Percentiles rank a stretch among this genome's conserved stretches.
phyloP scores from a whole-genome alignment of 92 coral and sea anemone genomes.

The Paramuricea clavata region DNA sequence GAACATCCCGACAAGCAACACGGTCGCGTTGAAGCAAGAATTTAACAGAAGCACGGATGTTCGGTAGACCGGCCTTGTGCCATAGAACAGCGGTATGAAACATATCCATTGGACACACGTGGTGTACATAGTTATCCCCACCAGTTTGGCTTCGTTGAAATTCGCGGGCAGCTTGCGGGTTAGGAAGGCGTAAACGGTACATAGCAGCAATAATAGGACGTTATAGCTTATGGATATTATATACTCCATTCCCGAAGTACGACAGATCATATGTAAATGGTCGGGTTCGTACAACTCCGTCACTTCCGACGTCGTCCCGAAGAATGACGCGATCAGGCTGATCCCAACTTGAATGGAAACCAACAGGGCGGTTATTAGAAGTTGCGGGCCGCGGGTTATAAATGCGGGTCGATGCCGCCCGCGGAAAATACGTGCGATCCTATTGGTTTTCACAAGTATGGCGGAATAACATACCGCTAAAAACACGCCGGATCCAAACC shows the following conservation, averaged over 20 bases:
- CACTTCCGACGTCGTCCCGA: slow-evolving; percentile 81
- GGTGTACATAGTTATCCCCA: slow-evolving; percentile 97
- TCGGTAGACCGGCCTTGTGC: slow-evolving; percentile 81
- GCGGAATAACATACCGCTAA: slow-evolving; percentile 90
- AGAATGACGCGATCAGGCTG: slow-evolving; percentile 75
- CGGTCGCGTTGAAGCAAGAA: slow-evolving; percentile 86
- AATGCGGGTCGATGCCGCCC: slow-evolving; percentile 82
- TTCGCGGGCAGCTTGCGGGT: slow-evolving; percentile 99
- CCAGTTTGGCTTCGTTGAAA: slow-evolving; percentile 95
- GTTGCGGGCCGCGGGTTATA: slow-evolving; percentile 89
- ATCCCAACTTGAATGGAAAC: slow-evolving; percentile 79
- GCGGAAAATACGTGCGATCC: slow-evolving; percentile 94
- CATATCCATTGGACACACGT: slow-evolving; percentile 94
- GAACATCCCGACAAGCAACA: slow-evolving; percentile 90
- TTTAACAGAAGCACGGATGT: slow-evolving; percentile 79
- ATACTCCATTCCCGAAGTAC: slow-evolving; percentile 81
- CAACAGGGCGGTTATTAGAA: slow-evolving; percentile 78
- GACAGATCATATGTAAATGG: slow-evolving; percentile 85
- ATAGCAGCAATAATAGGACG: slow-evolving; percentile 75
- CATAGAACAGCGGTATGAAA: slow-evolving; percentile 89
- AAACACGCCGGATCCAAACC: slow-evolving; percentile 90
- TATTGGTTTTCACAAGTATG: slow-evolving; percentile 88
- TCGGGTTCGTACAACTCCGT: slow-evolving; percentile 77
- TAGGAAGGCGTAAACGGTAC: slow-evolving; percentile 89
- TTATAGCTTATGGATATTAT: slow-evolving; percentile 86